Evolutionary conservation across 2,797 vertebrate genomes (phyloP).

Genomic region (Hirundo rustica): DNA sequence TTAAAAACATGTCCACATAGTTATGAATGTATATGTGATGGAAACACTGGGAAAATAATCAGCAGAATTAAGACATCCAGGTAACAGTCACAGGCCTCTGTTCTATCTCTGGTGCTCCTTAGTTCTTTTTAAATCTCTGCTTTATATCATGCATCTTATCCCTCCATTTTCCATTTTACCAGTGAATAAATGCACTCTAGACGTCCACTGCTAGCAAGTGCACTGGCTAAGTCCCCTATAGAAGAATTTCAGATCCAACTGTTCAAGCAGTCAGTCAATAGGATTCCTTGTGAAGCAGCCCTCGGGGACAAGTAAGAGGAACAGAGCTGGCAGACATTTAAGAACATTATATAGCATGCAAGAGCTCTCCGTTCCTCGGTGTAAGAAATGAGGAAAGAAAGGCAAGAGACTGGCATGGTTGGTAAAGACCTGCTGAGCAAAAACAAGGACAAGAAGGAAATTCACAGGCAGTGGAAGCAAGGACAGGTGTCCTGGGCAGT

Average conservation of each 20-base stretch:
- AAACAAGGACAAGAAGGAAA: not conserved
- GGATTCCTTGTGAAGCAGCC: not conserved
- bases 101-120: not conserved
- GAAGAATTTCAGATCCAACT: not conserved
- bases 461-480: not conserved
- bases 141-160: not conserved
- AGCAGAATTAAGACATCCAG: not conserved
- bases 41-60: not conserved
- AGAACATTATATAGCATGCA: accelerated
- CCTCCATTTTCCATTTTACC: not conserved
- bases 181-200: not conserved
- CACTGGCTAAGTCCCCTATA: not conserved
- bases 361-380: not conserved
- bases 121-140: not conserved
- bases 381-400: not conserved
- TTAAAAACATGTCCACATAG: not conserved
- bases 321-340: not conserved
- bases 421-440: not conserved
- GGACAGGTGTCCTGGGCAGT: not conserved
- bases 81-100: not conserved
- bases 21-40: not conserved
- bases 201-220: not conserved
- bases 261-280: not conserved
- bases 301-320: not conserved
- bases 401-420: not conserved